Evolutionary conservation across 2,113 vertebrate genomes (phyloP), one percentile per base, ranked within the genome.

Genomic region (Halichoerus grypus): DNA sequence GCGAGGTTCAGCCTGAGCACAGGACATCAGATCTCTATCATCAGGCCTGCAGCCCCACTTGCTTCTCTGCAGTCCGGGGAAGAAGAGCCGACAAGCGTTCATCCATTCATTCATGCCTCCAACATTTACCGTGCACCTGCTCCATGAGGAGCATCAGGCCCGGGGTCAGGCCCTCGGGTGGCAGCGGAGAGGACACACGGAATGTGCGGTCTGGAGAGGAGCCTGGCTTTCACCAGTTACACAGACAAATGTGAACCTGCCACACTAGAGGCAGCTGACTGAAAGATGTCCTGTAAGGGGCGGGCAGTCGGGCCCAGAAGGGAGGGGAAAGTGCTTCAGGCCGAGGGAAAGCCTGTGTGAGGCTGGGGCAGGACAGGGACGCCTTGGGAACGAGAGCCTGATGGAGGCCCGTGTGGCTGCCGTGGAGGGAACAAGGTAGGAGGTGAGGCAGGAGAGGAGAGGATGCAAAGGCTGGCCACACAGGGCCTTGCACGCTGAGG

Each of bases 41-140:
- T 36, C 15, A 49, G 36, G 19, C 10, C 87, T n/a, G 36, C 1
- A n/a, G n/a, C 12, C 4, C 0, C 1, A 28, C 42, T 13, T 31
- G 65, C 31, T 87, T 82, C 71, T 89, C 36, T 16, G 18, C 4
- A 46, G 33, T 9, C 46, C 33, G 8, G 2, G 6, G 59, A 8
- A n/a, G 33, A n/a, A 21, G 39, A 55, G 51, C 26, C 65, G 4
- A 74, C 33, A 13, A 19, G 65, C 83, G 7, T n/a, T n/a, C 57
- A 19, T 26, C 59, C 39, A 11, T 14, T 65, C 57, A 57, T 21
- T 51, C 33, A 18, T 2, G 36, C 49, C 55, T 83, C 31, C 26
- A 1, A 22, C 18, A 26, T 13, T 71, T 21, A 49, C 63, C 31
- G 16, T 9, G 9, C 28, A 24, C 61, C 39, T 28, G 5, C 51